phyloP scores from a whole-genome alignment of 2,113 vertebrate species.

The Pitta sordida region DNA sequence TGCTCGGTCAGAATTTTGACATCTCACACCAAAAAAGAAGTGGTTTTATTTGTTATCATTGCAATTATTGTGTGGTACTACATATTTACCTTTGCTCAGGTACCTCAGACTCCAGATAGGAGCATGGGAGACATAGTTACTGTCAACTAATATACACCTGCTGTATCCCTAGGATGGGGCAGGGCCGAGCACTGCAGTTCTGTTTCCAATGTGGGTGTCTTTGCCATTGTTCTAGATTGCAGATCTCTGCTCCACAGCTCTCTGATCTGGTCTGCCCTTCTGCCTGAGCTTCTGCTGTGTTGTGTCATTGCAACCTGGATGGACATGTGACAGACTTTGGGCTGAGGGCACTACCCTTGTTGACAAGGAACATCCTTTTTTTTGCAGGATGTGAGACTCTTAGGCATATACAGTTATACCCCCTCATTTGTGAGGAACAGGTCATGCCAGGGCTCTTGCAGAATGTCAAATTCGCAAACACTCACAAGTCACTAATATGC shows the following conservation, averaged over 20 bases:
- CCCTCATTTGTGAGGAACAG: no score
- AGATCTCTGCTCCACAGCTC: not conserved
- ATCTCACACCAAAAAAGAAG: not conserved
- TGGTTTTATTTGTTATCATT: not conserved
- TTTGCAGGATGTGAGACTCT: not conserved
- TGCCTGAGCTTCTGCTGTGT: not conserved
- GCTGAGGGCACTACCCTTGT: not conserved
- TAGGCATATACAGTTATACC: no score
- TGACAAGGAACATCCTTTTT: not conserved
- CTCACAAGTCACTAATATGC: no score
- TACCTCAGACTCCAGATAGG: not conserved
- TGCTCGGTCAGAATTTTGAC: not conserved
- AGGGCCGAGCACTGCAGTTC: not conserved
- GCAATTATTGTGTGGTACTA: not conserved
- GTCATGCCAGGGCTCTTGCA: no score
- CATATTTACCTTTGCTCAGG: not conserved
- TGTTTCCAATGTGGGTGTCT: not conserved
- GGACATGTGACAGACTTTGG: not conserved
- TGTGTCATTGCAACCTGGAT: not conserved
- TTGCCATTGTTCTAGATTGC: not conserved
- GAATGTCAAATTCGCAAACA: no score
- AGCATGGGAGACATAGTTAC: not conserved
- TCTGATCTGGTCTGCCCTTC: not conserved
- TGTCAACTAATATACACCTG: not conserved
- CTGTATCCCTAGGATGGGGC: not conserved